These are phyloP conservation scores for Anolis carolinensis DNA, from an alignment of 2,113 vertebrate species.

Conservation along the genomic window DNA sequence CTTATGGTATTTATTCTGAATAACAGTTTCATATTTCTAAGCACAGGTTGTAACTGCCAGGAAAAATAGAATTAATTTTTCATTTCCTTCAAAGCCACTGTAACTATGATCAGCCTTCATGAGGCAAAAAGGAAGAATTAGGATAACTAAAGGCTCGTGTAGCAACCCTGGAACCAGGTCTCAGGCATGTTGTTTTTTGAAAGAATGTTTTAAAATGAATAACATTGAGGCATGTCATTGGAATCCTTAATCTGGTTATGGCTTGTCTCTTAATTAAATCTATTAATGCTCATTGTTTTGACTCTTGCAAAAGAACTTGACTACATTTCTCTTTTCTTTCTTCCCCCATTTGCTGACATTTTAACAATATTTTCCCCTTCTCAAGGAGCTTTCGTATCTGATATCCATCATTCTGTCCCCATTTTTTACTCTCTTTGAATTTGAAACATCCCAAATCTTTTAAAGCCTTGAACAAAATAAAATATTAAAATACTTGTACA, in stretches of 20 bases:
- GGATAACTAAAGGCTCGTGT: slow-evolving; percentile 43
- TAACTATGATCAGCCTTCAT: slow-evolving; percentile 58
- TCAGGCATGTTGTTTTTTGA: slow-evolving; percentile 24
- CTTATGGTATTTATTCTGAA: slow-evolving; percentile 71
- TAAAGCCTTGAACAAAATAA: background rate
- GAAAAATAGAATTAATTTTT: slow-evolving; percentile 78
- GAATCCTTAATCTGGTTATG: background rate
- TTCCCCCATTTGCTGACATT: background rate
- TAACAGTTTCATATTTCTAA: slow-evolving; percentile 80
- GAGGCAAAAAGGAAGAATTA: slow-evolving; percentile 39
- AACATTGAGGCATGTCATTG: background rate
- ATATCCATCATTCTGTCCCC: background rate
- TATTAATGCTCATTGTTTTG: background rate
- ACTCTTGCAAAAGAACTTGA: background rate
- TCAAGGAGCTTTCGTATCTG: background rate
- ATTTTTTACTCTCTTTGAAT: background rate
- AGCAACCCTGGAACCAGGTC: slow-evolving; percentile 26
- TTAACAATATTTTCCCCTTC: background rate
- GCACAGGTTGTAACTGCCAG: slow-evolving; percentile 79
- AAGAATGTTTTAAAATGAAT: background rate
- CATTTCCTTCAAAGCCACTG: slow-evolving; percentile 69
- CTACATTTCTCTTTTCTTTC: background rate
- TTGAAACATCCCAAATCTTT: background rate
- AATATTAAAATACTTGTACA: background rate
- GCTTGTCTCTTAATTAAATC: background rate